phyloP scores from a whole-genome alignment of 2,113 vertebrate species.

The Vireo altiloquus region DNA sequence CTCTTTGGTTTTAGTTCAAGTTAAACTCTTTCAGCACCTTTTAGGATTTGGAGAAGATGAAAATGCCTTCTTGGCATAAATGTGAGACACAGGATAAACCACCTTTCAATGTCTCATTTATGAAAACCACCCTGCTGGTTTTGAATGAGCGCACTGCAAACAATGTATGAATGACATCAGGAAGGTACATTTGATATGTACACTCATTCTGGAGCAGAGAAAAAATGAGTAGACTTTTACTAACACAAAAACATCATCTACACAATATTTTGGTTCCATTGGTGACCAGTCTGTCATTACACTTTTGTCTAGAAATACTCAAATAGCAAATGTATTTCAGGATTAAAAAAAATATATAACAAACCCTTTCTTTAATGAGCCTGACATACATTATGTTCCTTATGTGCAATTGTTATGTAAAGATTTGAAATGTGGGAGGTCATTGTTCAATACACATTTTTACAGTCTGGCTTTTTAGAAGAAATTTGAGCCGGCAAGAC shows the following conservation, averaged over 20 bases:
- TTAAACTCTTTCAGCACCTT: constrained; percentile 79
- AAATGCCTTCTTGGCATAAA: constrained; percentile 43
- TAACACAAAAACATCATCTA: constrained; percentile 42
- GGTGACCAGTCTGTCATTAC: constrained; percentile 31
- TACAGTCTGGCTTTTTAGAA: background rate
- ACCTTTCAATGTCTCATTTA: constrained; percentile 46
- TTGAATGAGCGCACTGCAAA: constrained; percentile 19
- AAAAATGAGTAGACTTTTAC: background rate
- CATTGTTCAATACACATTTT: background rate
- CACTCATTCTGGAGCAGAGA: constrained; percentile 33
- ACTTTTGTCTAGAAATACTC: constrained; percentile 6
- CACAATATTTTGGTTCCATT: constrained; percentile 18
- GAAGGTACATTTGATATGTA: background rate
- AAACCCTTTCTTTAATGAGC: background rate
- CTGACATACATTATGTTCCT: background rate
- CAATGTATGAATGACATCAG: background rate
- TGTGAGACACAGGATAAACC: constrained; percentile 53
- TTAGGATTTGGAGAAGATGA: constrained; percentile 51
- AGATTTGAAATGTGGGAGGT: background rate
- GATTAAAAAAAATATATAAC: constrained; percentile 54
- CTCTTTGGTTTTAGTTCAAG: constrained; percentile 77
- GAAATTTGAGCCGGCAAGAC: background rate
- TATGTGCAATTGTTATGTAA: background rate
- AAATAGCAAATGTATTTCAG: constrained; percentile 47
- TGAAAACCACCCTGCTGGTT: constrained; percentile 33